phyloP scores from a whole-genome alignment of 2,888 invertebrate species.

The Meliscaeva auricollis region DNA sequence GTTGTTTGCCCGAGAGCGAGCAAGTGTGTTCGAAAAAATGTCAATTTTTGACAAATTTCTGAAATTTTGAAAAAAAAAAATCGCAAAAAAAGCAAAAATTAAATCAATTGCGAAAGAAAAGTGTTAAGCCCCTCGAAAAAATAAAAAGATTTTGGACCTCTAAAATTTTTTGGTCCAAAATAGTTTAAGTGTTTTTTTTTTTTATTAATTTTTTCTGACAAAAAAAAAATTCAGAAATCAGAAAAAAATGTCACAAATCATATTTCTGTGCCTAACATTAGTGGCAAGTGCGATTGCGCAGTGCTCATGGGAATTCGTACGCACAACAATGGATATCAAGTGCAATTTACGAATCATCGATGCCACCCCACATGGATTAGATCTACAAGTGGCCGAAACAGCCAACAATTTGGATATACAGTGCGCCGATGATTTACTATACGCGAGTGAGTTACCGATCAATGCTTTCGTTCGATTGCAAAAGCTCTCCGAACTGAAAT shows the following conservation, averaged over 20 bases:
- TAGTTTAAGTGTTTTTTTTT: conserved; percentile 48
- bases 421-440: conserved; percentile 91
- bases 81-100: conserved; percentile 39
- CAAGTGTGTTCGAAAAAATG: conserved; percentile 75
- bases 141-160: conserved; percentile 43
- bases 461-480: conserved; percentile 90
- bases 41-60: conserved; percentile 56
- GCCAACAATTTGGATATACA: conserved; percentile 90
- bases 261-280: conserved; percentile 57
- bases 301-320: conserved; percentile 84
- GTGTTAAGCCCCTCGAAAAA: conserved; percentile 24
- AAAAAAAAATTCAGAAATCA: conserved; percentile 25
- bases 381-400: conserved; percentile 87
- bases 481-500: conserved; percentile 90
- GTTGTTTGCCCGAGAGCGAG: conserved; percentile 67
- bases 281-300: conserved; percentile 78
- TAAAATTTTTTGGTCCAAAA: conserved; percentile 39
- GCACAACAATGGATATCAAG: conserved; percentile 83
- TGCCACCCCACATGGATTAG: conserved; percentile 78
- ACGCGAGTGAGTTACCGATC: conserved; percentile 90
- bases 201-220: conserved; percentile 29
- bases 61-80: conserved; percentile 51
- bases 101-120: conserved; percentile 22
- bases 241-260: conserved; percentile 67
- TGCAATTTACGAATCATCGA: conserved; percentile 83